These are phyloP conservation scores for Stercorarius parasiticus DNA, from an alignment of 2,113 vertebrate genomes.

Conservation along the genomic window DNA sequence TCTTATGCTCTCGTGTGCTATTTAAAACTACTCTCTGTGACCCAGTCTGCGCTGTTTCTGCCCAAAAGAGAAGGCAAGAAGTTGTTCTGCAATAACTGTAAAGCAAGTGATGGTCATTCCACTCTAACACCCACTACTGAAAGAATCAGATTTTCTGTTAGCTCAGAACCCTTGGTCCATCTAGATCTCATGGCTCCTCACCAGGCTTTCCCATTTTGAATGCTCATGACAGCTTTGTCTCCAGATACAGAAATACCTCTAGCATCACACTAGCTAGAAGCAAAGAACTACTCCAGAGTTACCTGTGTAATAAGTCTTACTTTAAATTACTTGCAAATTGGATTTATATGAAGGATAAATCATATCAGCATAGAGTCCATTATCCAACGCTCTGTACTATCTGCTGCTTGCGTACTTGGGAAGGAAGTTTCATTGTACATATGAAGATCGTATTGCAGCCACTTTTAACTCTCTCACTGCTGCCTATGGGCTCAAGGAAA, in stretches of 20 bases:
- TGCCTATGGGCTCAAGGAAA: neutral
- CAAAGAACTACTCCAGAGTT: neutral
- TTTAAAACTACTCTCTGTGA: neutral
- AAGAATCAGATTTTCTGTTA: neutral
- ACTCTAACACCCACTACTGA: neutral
- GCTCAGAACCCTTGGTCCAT: neutral
- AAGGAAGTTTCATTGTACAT: neutral
- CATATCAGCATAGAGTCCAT: conserved; percentile 1
- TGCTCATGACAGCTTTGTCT: neutral
- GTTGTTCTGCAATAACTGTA: neutral
- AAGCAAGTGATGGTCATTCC: neutral
- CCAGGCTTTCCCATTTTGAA: neutral
- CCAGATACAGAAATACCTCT: neutral
- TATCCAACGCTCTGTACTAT: neutral
- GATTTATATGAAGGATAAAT: conserved; percentile 32
- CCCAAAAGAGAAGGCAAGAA: neutral
- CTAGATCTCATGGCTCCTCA: neutral
- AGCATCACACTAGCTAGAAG: neutral
- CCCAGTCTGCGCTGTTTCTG: neutral
- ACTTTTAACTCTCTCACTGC: conserved; percentile 13
- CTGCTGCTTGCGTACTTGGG: neutral
- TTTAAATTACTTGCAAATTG: conserved; percentile 24
- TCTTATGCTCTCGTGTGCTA: neutral
- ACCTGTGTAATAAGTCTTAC: neutral
- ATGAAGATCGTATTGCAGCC: neutral